Evolutionary conservation across 2,888 invertebrate genomes (phyloP).

Genomic region (Tenthredo amoena): DNA sequence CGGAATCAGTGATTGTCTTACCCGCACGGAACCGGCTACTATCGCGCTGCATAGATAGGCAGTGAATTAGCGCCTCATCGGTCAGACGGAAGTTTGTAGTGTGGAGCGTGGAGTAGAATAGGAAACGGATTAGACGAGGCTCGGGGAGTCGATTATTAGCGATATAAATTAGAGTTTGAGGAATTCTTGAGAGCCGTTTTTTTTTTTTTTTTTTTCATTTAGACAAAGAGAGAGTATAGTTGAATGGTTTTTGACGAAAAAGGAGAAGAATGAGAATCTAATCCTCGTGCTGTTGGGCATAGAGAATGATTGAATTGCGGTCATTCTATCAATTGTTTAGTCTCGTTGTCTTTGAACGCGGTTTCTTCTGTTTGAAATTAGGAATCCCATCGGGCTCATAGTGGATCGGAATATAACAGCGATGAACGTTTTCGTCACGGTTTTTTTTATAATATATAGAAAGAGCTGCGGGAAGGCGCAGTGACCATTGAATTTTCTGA

Average conservation of each 20-base stretch:
- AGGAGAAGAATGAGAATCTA: too few relatives aligned
- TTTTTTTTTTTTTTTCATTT: too few relatives aligned
- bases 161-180: too few relatives aligned
- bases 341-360: neutral
- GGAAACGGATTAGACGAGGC: neutral
- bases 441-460: neutral
- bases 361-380: neutral
- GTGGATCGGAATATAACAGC: neutral
- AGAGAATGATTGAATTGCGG: neutral
- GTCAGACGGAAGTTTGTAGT: neutral
- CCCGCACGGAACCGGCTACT: neutral
- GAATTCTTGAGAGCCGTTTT: too few relatives aligned
- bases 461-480: neutral
- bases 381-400: neutral
- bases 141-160: neutral
- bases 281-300: conserved; percentile 11
- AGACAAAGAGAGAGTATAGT: too few relatives aligned
- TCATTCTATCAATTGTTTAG: neutral
- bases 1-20: neutral
- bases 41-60: neutral
- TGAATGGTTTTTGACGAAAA: neutral
- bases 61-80: neutral
- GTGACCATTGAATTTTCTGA: conserved; percentile 21
- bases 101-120: neutral
- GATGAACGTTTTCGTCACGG: conserved; percentile 8